A percentile compares a stretch with the other conserved stretches of the same genome.
Conservation (phyloP, 2,113 vertebrate genomes). For the Budorcas taxicolor region DNA sequence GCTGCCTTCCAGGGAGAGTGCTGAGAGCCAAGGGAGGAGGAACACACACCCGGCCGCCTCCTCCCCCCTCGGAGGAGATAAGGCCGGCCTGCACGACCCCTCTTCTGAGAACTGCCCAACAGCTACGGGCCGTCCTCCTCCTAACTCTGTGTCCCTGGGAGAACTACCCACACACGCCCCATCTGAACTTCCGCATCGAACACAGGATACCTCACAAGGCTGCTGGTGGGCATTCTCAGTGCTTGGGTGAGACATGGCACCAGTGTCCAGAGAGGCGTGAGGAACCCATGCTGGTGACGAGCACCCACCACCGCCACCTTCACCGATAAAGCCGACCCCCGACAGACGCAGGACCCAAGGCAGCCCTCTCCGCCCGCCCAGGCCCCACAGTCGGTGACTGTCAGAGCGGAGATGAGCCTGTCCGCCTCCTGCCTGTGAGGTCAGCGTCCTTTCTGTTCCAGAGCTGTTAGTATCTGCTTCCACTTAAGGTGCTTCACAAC, state of each 20-base stretch:
- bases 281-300: background rate
- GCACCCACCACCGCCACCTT: background rate
- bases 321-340: background rate
- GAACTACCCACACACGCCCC: background rate
- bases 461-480: background rate
- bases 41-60: background rate
- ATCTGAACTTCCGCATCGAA: background rate
- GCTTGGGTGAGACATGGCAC: background rate
- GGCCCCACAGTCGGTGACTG: background rate
- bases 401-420: background rate
- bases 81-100: background rate
- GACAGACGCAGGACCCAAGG: background rate
- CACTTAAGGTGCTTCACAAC: background rate
- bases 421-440: background rate
- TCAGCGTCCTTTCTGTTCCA: background rate
- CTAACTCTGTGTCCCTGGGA: background rate
- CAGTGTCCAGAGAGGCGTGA: rapidly evolving
- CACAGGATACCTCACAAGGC: background rate
- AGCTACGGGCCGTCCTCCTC: background rate
- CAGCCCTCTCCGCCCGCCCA: background rate
- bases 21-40: background rate
- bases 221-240: background rate
- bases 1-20: background rate
- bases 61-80: background rate
- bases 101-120: background rate